A percentile compares a stretch with the other conserved stretches of the same genome.
phyloP scores from a whole-genome alignment of 92 coral and sea anemone species.

The Paramuricea clavata region DNA sequence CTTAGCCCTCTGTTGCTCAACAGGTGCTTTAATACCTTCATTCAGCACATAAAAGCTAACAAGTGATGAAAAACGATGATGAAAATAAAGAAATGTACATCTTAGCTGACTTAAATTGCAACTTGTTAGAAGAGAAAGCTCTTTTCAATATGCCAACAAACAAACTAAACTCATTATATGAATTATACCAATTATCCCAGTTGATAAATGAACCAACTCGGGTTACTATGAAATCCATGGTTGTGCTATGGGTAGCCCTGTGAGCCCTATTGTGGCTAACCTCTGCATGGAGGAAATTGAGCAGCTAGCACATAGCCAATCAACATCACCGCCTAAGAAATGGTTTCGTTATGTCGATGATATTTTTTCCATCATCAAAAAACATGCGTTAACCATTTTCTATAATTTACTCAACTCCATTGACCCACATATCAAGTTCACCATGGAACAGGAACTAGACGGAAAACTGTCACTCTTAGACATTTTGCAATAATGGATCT shows the following conservation, averaged over 20 bases:
- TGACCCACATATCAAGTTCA: background rate
- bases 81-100: too few species aligned
- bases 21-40: too few species aligned
- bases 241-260: conserved; percentile 39
- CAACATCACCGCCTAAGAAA: background rate
- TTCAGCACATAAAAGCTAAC: too few species aligned
- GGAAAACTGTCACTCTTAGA: background rate
- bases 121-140: too few species aligned
- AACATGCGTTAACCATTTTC: background rate
- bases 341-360: background rate
- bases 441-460: background rate
- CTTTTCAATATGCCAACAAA: too few species aligned
- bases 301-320: background rate
- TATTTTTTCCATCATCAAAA: background rate
- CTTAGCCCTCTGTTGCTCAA: too few species aligned
- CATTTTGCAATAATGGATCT: background rate
- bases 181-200: too few species aligned
- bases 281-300: conserved; percentile 29
- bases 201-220: too few species aligned
- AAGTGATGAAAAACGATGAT: too few species aligned
- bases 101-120: too few species aligned
- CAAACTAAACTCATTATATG: too few species aligned
- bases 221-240: too few species aligned
- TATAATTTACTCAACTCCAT: background rate
- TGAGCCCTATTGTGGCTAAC: conserved; percentile 8